These are phyloP conservation scores for Archocentrus centrarchus DNA, from an alignment of 2,113 vertebrate species.

Conservation along the genomic window DNA sequence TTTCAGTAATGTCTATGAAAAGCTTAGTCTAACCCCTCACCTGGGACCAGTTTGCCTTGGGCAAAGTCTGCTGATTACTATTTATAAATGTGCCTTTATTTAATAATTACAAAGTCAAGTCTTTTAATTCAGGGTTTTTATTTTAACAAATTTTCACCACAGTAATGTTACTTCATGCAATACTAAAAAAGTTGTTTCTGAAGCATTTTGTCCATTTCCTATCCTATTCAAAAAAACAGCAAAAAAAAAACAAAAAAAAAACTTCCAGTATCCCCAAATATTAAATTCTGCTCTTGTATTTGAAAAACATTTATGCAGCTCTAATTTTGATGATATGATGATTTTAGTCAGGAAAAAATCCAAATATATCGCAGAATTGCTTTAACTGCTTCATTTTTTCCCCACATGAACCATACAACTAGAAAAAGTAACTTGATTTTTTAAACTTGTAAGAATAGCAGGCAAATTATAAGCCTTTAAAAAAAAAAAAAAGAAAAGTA, in stretches of 20 bases:
- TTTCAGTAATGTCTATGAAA: neutral
- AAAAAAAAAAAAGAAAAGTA: neutral
- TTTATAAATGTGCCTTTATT: neutral
- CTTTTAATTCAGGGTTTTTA: slow-evolving; percentile 54
- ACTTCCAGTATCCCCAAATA: neutral
- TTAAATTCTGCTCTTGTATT: neutral
- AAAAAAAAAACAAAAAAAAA: neutral
- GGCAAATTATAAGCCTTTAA: neutral
- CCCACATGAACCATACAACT: slow-evolving; percentile 53
- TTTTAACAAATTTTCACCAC: slow-evolving; percentile 67
- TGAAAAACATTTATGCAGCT: too few relatives aligned
- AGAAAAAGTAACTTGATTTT: neutral
- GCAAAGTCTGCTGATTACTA: neutral
- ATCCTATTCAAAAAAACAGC: neutral
- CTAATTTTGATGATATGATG: too few relatives aligned
- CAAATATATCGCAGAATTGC: neutral
- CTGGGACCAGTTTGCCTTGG: neutral
- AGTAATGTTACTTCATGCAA: slow-evolving; percentile 73
- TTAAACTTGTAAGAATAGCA: neutral
- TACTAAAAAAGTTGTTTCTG: slow-evolving; percentile 14
- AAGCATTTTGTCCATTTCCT: neutral
- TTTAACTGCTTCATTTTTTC: neutral
- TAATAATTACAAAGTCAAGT: neutral
- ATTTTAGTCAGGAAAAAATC: neutral
- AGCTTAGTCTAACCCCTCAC: neutral